Evolutionary conservation across 1,140 invertebrate genomes (phyloP), one percentile per base, ranked within the genome.

Genomic region (Nebria ingens): DNA sequence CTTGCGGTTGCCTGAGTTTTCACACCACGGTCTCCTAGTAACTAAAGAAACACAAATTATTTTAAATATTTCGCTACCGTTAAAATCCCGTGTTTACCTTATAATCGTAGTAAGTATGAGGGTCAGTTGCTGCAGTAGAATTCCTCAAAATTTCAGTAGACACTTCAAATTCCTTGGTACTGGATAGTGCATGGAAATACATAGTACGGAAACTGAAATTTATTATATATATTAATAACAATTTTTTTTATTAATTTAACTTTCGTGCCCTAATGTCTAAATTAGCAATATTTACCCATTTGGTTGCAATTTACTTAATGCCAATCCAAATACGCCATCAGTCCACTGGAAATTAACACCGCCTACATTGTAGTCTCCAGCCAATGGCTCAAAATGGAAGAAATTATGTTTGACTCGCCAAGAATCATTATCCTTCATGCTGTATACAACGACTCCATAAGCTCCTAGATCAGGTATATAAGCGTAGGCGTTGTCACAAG

Each of bases 311-410:
- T 78, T 74, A 1, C 81, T 81, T 17, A 87, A 65, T 2, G 84
- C 82, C 56, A 87, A 56, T 21, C 82, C 81, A 56, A 87, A 87
- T 0, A 87, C 72, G 9, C 86, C 85, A 66, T 88, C 86, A 0
- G 81, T 84, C 85, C 85, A 87, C 64, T 87, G 85, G 76, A 87
- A 87, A 59, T 82, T 79, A 2, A 85, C 76, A 2, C 85, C 84
- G 19, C 76, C 82, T 4, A 87, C 76, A 61, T 81, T 83, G 62
- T 80, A 86, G 54, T 84, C 77, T 6, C 85, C 85, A 57, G 83
- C 73, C 9, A 89, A 65, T 0, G 87, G 86, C 66, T 91, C 86
- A 53, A 89, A 87, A 68, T 86, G 77, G 78, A 91, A 89, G 70
- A 81, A 91, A 65, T 89, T 85, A 63, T 91, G 86, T 56, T 81